These are phyloP conservation scores for Brachyptera risi DNA, from an alignment of 2,888 invertebrate genomes.

Conservation along the genomic window DNA sequence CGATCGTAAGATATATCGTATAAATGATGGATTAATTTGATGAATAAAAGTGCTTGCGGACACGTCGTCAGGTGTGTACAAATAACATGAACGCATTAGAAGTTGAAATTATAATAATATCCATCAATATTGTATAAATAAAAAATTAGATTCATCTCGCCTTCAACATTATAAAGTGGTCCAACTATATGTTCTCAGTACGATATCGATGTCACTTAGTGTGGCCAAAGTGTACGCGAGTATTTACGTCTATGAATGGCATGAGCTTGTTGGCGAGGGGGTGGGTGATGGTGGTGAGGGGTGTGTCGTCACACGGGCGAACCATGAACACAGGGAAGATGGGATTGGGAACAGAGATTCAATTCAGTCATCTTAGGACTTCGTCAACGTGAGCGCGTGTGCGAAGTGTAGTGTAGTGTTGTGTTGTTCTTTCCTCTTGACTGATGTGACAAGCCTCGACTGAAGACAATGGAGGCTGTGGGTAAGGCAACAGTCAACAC, in stretches of 20 bases:
- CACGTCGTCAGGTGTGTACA: too few species aligned
- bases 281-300: background rate
- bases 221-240: background rate
- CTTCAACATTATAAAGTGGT: too few species aligned
- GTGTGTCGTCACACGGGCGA: too few species aligned
- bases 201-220: background rate
- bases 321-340: too few species aligned
- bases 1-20: too few species aligned
- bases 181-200: too few species aligned
- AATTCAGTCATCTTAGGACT: background rate
- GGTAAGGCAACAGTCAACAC: background rate
- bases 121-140: too few species aligned
- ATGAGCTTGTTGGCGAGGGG: background rate
- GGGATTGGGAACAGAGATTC: background rate
- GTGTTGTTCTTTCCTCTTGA: background rate
- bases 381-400: background rate
- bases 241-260: background rate
- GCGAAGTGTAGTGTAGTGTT: background rate
- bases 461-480: conserved; percentile 15
- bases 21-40: too few species aligned
- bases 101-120: too few species aligned
- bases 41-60: too few species aligned
- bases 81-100: too few species aligned
- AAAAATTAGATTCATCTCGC: too few species aligned
- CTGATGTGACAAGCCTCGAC: background rate